Evolutionary conservation across 2,888 invertebrate species (phyloP).

Genomic region (Oligia latruncula): DNA sequence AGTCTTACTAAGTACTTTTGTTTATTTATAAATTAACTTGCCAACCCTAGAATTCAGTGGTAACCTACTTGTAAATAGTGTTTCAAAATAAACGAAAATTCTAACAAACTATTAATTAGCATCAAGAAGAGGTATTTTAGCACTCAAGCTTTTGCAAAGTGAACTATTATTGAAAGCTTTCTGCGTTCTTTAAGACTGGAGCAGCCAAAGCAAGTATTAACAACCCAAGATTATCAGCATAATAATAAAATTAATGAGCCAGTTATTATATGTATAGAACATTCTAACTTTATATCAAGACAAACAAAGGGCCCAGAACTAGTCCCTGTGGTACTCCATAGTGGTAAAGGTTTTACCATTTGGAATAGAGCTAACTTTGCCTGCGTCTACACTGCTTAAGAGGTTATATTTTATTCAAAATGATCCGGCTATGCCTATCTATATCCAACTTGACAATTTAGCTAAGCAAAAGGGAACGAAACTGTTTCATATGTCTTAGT

Average conservation of each 20-base stretch:
- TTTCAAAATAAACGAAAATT: background rate
- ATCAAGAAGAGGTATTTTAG: background rate
- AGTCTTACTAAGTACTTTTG: background rate
- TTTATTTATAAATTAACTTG: background rate
- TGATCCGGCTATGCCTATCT: background rate
- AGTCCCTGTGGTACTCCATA: slow-evolving; percentile 11
- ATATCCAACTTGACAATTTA: background rate
- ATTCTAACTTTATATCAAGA: slow-evolving; percentile 1
- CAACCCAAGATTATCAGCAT: background rate
- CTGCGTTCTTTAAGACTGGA: background rate
- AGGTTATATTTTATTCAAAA: background rate
- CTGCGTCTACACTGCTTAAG: background rate
- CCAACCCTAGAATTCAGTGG: background rate
- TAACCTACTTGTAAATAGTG: slow-evolving; percentile 4
- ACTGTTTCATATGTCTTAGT: slow-evolving; percentile 8
- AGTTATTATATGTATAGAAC: background rate
- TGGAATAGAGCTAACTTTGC: background rate
- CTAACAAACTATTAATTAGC: background rate
- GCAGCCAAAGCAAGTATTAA: background rate
- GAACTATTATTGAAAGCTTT: too few relatives aligned
- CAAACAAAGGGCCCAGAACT: background rate
- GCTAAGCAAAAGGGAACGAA: background rate
- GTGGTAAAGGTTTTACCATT: background rate
- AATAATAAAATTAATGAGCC: background rate
- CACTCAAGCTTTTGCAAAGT: background rate